These are phyloP conservation scores for Drosophila triauraria DNA, from an alignment of 1,140 invertebrate species.

Conservation along the genomic window DNA sequence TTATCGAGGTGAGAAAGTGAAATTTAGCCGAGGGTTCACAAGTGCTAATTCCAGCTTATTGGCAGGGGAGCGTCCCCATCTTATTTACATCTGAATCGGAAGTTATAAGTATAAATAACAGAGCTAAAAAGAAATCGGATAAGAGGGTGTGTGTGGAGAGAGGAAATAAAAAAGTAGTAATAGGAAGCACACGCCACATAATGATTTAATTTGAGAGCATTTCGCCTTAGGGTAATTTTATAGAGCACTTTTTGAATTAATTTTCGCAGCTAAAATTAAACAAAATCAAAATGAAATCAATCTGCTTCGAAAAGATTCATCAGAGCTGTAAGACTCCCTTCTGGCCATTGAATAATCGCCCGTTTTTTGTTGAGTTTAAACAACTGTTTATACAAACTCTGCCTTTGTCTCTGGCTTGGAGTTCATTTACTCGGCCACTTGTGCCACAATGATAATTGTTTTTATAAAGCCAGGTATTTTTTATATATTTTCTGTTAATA, in stretches of 20 bases:
- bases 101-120: constrained; percentile 20
- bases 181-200: constrained; percentile 30
- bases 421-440: constrained; percentile 69
- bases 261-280: constrained; percentile 4
- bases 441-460: constrained; percentile 60
- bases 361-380: constrained; percentile 48
- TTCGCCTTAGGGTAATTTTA: constrained; percentile 5
- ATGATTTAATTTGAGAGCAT: constrained; percentile 20
- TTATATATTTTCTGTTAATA: constrained; percentile 46
- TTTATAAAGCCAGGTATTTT: constrained; percentile 48
- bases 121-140: constrained; percentile 12
- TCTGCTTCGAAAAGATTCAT: constrained; percentile 7
- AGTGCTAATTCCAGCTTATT: constrained; percentile 22
- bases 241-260: constrained; percentile 1
- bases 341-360: constrained; percentile 57
- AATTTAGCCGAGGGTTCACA: constrained; percentile 17
- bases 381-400: constrained; percentile 58
- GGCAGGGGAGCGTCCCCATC: constrained; percentile 7
- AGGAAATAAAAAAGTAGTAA: constrained; percentile 17
- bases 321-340: constrained; percentile 12
- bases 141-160: constrained; percentile 3
- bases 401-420: constrained; percentile 40
- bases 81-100: constrained; percentile 39
- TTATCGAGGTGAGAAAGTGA: constrained; percentile 38
- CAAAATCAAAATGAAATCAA: constrained; percentile 15